phyloP scores from a whole-genome alignment of 2,113 vertebrate genomes.

The Silurus meridionalis region DNA sequence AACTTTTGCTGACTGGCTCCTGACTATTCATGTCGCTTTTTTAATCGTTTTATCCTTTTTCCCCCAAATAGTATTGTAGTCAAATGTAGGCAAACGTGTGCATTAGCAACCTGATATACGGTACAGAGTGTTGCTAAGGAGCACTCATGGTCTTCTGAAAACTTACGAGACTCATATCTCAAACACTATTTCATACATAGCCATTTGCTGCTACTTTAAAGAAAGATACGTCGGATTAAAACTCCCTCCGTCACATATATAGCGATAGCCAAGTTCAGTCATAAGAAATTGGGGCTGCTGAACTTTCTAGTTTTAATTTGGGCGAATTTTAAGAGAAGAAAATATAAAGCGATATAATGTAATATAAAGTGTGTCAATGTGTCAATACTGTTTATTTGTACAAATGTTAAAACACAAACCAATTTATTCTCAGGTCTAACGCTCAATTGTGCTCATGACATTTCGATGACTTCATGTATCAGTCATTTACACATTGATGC shows the following conservation, averaged over 20 bases:
- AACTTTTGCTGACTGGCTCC: background rate
- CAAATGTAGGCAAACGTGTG: background rate
- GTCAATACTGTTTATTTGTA: background rate
- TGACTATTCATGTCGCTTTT: background rate
- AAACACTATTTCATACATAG: background rate
- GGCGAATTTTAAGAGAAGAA: background rate
- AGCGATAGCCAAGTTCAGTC: background rate
- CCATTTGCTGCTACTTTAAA: background rate
- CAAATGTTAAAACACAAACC: background rate
- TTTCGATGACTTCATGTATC: background rate
- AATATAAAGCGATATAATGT: background rate
- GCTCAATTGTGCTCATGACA: background rate
- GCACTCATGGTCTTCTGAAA: background rate
- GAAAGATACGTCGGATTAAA: background rate
- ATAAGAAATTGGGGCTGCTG: background rate
- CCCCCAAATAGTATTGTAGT: background rate
- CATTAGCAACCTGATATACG: constrained; percentile 16
- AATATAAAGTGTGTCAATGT: background rate
- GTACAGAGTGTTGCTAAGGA: background rate
- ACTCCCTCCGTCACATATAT: background rate
- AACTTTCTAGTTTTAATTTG: background rate
- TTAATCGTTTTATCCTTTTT: background rate
- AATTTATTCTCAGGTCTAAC: background rate
- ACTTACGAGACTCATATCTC: background rate
- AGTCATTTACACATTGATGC: background rate